Evolutionary conservation across 2,797 vertebrate genomes (phyloP).

Genomic region (Lepilemur septentrionalis): DNA sequence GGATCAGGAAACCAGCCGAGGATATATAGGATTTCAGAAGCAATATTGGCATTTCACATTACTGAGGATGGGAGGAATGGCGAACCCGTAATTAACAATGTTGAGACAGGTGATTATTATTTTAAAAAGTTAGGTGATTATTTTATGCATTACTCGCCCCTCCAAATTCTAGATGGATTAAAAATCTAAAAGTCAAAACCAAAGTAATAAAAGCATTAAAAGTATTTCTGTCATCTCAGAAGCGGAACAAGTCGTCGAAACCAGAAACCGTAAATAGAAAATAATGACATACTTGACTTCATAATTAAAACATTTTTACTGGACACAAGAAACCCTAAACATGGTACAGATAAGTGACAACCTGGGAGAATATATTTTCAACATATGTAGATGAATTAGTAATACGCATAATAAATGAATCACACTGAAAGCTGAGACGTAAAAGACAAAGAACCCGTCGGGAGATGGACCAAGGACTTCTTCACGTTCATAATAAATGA

Average conservation of each 20-base stretch:
- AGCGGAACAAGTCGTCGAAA: not conserved
- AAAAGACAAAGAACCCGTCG: not conserved
- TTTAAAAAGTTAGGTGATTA: not conserved
- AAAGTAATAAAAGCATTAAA: not conserved
- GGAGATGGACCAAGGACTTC: not conserved
- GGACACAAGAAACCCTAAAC: not conserved
- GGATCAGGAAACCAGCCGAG: not conserved
- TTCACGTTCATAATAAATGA: not conserved
- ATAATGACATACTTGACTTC: not conserved
- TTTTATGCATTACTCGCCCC: not conserved
- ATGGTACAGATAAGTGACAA: not conserved
- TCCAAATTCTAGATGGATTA: not conserved
- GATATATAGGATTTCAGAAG: rapidly evolving
- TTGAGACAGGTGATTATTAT: not conserved
- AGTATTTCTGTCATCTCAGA: not conserved
- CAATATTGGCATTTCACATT: not conserved
- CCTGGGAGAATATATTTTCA: not conserved
- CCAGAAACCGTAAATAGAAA: not conserved
- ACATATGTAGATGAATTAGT: not conserved
- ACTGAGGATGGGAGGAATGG: rapidly evolving
- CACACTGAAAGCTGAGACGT: not conserved
- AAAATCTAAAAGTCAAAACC: not conserved
- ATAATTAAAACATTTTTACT: not conserved
- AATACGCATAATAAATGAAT: rapidly evolving
- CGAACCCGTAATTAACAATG: not conserved